phyloP scores from a whole-genome alignment of 2,113 vertebrate species.

The Caracal caracal region DNA sequence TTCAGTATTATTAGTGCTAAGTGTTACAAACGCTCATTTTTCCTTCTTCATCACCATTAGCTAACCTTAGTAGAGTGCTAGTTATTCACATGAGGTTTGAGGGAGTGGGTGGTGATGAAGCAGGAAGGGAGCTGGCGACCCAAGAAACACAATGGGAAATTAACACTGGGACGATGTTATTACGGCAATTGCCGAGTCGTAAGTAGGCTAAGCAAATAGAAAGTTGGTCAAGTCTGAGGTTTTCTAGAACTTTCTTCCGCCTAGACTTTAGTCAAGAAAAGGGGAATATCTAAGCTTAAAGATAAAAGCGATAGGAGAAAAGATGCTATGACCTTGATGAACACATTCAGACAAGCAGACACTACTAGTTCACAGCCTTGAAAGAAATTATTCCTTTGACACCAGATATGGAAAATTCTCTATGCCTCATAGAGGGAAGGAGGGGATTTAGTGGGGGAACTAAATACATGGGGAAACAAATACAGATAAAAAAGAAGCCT shows the following conservation, averaged over 20 bases:
- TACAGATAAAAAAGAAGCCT: not conserved
- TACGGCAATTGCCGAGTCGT: not conserved
- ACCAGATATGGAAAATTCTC: not conserved
- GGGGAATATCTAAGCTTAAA: not conserved
- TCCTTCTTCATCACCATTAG: not conserved
- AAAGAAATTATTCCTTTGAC: not conserved
- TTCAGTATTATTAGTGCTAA: not conserved
- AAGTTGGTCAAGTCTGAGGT: not conserved
- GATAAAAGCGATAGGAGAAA: not conserved
- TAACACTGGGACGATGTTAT: not conserved
- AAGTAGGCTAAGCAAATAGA: not conserved
- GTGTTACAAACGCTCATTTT: not conserved
- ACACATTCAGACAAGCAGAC: not conserved
- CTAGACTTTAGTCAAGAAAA: not conserved
- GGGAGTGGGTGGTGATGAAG: not conserved
- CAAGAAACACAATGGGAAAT: slow-evolving; percentile 27
- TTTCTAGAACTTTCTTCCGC: slow-evolving; percentile 19
- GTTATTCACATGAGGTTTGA: not conserved
- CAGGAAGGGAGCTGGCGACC: not conserved
- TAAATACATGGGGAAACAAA: not conserved
- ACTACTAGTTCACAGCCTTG: not conserved
- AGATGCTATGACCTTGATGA: not conserved
- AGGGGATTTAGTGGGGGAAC: not conserved
- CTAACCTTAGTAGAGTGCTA: not conserved
- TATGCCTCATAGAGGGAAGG: not conserved